Conservation (phyloP, 1,140 invertebrate species). For the Diprion similis region DNA sequence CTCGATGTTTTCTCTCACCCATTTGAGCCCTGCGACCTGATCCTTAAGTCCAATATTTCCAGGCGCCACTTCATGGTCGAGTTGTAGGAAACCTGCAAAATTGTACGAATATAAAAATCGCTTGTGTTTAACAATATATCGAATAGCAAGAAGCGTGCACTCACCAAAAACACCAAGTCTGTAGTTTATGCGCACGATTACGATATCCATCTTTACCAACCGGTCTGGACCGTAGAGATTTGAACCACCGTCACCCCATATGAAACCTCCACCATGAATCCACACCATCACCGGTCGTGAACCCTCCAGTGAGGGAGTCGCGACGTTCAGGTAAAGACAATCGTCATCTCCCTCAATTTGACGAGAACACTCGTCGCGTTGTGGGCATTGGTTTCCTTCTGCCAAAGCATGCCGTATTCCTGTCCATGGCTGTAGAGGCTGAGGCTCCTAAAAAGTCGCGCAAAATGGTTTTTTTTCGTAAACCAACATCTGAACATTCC, state of each 20-base stretch:
- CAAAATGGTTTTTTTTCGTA: neutral
- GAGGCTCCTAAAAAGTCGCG: constrained; percentile 36
- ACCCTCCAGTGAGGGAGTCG: constrained; percentile 67
- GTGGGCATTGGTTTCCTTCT: constrained; percentile 30
- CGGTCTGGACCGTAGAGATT: constrained; percentile 60
- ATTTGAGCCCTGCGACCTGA: constrained; percentile 35
- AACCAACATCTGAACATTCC: too few species aligned
- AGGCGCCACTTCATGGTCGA: constrained; percentile 35
- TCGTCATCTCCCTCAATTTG: constrained; percentile 68
- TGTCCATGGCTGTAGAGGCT: constrained; percentile 35
- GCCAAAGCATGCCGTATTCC: constrained; percentile 35
- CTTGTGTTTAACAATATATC: too few species aligned
- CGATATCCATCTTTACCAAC: constrained; percentile 62
- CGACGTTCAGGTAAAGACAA: constrained; percentile 83
- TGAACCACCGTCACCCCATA: constrained; percentile 55
- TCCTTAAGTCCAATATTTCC: constrained; percentile 44
- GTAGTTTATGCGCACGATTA: constrained; percentile 70
- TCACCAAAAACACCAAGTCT: constrained; percentile 66
- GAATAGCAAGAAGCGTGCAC: neutral
- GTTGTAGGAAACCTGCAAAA: constrained; percentile 40
- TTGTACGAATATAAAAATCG: too few species aligned
- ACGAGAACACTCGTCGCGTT: constrained; percentile 27
- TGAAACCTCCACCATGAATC: constrained; percentile 75
- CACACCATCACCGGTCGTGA: constrained; percentile 71
- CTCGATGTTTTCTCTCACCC: constrained; percentile 41